phyloP scores from a whole-genome alignment of 2,797 vertebrate species.

The Nyctibius grandis region DNA sequence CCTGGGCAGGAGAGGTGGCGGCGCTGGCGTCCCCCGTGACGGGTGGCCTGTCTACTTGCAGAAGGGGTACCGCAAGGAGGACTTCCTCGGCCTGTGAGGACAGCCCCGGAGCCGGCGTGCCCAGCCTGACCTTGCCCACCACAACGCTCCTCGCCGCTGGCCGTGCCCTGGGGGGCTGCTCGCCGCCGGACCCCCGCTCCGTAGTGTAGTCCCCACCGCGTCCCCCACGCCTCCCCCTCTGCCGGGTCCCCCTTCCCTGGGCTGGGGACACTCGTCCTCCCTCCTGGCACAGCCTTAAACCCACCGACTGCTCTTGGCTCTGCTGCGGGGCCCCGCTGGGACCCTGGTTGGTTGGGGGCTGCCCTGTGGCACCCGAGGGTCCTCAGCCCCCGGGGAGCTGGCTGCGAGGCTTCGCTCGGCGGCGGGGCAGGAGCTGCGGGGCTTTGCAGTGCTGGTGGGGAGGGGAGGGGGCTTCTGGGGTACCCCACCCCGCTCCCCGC shows the following conservation, averaged over 20 bases:
- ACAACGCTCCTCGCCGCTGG: neutral
- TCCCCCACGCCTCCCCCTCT: accelerated
- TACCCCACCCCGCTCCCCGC: neutral
- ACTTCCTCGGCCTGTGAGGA: slow-evolving; percentile 76
- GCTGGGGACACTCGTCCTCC: neutral
- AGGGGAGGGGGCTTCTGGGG: neutral
- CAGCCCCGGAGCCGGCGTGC: neutral
- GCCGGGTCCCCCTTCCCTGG: accelerated
- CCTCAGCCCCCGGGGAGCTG: neutral
- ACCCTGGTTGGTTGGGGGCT: neutral
- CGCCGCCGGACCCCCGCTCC: accelerated
- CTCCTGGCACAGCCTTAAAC: neutral
- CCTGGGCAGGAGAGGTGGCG: neutral
- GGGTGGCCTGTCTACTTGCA: slow-evolving; percentile 39
- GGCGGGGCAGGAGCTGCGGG: neutral
- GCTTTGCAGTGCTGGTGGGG: neutral
- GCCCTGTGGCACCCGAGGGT: neutral
- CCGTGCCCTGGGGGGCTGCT: neutral
- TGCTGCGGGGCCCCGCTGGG: neutral
- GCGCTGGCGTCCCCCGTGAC: neutral
- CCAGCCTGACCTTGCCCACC: neutral
- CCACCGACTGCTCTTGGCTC: neutral
- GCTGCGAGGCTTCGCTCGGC: neutral
- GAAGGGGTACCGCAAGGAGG: slow-evolving; percentile 81
- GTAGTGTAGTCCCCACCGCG: neutral